Conservation (phyloP, 2,797 vertebrate species). For the Anabas testudineus region DNA sequence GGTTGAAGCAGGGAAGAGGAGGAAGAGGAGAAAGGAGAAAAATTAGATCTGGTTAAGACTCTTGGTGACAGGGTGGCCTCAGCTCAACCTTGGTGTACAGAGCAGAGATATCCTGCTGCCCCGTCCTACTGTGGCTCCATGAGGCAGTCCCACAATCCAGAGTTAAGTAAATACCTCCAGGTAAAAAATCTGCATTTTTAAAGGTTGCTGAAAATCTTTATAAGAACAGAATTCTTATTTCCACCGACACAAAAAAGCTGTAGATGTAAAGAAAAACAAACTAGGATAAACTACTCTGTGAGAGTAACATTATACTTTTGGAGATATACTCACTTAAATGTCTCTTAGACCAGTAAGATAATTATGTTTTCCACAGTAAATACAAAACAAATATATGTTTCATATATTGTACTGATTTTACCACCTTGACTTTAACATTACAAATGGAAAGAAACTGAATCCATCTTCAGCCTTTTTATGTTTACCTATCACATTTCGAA, state of each 20-base stretch:
- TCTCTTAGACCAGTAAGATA: neutral
- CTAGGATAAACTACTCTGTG: too few relatives aligned
- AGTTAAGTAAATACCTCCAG: neutral
- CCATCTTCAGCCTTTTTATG: neutral
- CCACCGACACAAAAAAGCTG: neutral
- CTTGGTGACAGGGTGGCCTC: constrained; percentile 52
- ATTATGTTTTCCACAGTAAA: neutral
- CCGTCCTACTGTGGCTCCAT: constrained; percentile 74
- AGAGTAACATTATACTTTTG: neutral
- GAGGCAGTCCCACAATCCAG: constrained; percentile 50
- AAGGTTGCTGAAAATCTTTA: neutral
- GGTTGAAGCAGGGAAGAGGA: constrained; percentile 64
- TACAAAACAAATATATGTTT: neutral
- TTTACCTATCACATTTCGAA: neutral
- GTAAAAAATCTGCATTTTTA: neutral
- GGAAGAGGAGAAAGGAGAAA: constrained; percentile 79
- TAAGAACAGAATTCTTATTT: neutral
- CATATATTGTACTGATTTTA: neutral
- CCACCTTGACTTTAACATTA: neutral
- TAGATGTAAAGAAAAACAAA: too few relatives aligned
- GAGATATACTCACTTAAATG: too few relatives aligned
- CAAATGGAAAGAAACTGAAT: neutral
- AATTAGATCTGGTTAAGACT: constrained; percentile 86
- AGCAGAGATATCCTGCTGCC: constrained; percentile 71
- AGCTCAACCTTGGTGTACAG: constrained; percentile 76